These are phyloP conservation scores for Chloropsis hardwickii DNA, from an alignment of 2,113 vertebrate genomes.

Conservation along the genomic window DNA sequence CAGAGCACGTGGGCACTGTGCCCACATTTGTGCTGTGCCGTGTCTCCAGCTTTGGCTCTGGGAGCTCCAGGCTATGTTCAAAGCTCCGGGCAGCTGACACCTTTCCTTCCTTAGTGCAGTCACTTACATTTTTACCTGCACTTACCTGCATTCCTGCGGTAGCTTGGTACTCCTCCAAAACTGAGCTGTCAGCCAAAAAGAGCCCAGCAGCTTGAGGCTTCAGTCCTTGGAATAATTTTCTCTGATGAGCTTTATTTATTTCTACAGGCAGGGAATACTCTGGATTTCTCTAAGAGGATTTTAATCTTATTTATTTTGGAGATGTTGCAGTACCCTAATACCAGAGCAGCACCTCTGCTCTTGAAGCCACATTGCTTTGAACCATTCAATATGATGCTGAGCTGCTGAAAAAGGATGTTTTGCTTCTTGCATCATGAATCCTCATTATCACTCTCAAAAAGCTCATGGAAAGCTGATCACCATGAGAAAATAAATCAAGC, in stretches of 20 bases:
- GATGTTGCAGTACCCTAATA: background rate
- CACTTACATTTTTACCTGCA: background rate
- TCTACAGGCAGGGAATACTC: background rate
- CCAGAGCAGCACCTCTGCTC: background rate
- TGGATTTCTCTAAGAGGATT: background rate
- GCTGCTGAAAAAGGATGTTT: background rate
- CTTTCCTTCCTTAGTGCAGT: background rate
- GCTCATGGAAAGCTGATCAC: background rate
- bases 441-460: background rate
- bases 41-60: background rate
- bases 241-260: background rate
- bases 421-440: background rate
- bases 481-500: background rate
- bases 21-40: fast-evolving
- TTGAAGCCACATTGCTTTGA: background rate
- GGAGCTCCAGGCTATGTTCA: background rate
- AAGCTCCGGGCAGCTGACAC: background rate
- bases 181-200: background rate
- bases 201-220: background rate
- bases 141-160: background rate
- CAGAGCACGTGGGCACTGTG: background rate
- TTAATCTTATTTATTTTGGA: background rate
- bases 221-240: background rate
- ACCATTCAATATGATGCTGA: background rate
- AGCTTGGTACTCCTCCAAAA: background rate